Percentiles rank a stretch among this genome's conserved stretches.
Evolutionary conservation across 2,113 vertebrate genomes (phyloP).

Genomic region (Sceloporus tristichus): DNA sequence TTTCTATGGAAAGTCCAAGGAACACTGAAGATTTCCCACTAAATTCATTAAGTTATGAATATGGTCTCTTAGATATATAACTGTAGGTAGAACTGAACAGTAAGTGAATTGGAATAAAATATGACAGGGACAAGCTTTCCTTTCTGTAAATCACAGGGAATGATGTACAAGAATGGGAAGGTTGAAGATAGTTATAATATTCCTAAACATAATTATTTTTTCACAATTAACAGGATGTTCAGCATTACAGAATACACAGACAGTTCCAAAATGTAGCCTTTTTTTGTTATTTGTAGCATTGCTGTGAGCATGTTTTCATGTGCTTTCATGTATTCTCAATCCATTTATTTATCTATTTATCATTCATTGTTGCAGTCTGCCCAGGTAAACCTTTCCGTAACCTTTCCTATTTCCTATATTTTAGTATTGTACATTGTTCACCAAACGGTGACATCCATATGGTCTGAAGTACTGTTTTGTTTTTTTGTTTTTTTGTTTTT

Average conservation of each 20-base stretch:
- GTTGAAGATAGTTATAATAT: background rate
- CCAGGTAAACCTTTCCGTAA: background rate
- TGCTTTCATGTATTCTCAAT: background rate
- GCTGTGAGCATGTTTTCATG: background rate
- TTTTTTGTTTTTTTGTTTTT: no score
- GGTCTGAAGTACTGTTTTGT: no score
- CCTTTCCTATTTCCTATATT: conserved; percentile 1
- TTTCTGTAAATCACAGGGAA: conserved; percentile 17
- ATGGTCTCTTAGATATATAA: background rate
- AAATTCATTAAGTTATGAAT: background rate
- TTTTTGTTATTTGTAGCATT: background rate
- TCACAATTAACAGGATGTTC: background rate
- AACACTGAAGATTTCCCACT: background rate
- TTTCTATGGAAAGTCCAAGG: background rate
- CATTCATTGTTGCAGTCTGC: background rate
- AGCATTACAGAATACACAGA: accelerated
- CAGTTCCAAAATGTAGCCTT: background rate
- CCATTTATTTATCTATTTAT: background rate
- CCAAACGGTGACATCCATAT: background rate
- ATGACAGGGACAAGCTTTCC: background rate
- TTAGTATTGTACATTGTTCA: accelerated
- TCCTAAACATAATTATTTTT: background rate
- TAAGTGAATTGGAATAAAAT: background rate
- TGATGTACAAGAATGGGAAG: background rate
- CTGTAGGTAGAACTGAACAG: background rate